A percentile compares a stretch with the other conserved stretches of the same genome.
These are phyloP conservation scores for Dipodomys ordii DNA, from an alignment of 2,113 vertebrate genomes.

Conservation along the genomic window DNA sequence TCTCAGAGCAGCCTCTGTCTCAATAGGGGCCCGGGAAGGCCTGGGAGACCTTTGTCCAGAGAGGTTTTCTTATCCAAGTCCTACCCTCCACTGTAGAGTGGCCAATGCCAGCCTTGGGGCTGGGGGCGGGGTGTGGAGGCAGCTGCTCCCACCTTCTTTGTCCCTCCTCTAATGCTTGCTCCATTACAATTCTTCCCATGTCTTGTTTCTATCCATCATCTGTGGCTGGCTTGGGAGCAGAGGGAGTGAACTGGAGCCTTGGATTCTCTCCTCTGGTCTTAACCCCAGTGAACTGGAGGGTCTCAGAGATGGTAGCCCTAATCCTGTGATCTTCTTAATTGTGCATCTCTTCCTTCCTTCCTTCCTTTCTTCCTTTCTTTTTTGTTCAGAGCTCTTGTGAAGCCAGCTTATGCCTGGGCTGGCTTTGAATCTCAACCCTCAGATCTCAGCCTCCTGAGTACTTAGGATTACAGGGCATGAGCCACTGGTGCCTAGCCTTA, in stretches of 20 bases:
- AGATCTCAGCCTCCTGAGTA: too few relatives aligned
- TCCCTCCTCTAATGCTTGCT: background rate
- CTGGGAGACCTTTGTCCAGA: background rate
- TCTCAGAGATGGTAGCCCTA: background rate
- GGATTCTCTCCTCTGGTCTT: background rate
- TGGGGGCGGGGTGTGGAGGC: background rate
- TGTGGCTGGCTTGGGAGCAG: background rate
- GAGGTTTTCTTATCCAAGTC: background rate
- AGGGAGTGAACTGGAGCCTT: background rate
- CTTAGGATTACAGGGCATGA: too few relatives aligned
- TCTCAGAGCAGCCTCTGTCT: constrained; percentile 20
- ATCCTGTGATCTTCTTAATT: background rate
- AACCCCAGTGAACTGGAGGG: background rate
- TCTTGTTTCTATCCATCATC: background rate
- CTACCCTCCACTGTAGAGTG: background rate
- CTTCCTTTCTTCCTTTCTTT: too few relatives aligned
- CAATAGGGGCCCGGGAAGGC: background rate
- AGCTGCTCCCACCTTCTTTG: background rate
- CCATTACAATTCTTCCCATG: background rate
- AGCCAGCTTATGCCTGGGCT: background rate
- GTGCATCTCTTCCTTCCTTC: background rate
- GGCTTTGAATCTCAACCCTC: too few relatives aligned
- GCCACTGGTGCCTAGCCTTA: background rate
- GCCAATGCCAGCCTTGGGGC: background rate
- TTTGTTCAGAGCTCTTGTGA: background rate